Conservation (phyloP, 2,888 invertebrate genomes). For the Lasioglossum calceatum region DNA sequence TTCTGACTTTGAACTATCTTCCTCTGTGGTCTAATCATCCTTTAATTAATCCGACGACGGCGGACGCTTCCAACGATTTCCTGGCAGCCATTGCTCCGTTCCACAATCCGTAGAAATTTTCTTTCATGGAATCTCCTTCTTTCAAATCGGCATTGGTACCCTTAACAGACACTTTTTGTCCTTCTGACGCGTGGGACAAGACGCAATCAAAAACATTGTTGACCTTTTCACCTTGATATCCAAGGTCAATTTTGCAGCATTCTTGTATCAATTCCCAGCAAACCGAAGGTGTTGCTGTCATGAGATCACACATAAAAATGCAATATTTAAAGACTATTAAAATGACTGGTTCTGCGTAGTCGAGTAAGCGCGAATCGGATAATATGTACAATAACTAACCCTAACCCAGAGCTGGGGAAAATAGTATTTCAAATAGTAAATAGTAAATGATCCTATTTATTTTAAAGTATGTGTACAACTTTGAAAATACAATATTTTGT, state of each 20-base stretch:
- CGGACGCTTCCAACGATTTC: background rate
- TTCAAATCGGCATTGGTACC: background rate
- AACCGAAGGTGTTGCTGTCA: background rate
- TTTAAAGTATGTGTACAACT: no score
- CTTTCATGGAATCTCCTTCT: background rate
- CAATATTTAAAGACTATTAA: background rate
- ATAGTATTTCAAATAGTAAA: no score
- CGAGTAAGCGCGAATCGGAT: background rate
- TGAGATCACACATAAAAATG: background rate
- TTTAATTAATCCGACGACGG: background rate
- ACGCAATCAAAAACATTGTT: no score
- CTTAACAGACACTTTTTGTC: background rate
- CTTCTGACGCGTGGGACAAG: no score
- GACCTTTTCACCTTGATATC: no score
- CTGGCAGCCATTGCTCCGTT: background rate
- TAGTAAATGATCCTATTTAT: no score
- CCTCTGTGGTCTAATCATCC: background rate
- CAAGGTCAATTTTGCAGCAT: background rate
- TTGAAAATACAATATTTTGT: no score
- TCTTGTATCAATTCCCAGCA: no score
- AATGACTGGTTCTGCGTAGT: background rate
- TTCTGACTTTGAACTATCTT: background rate
- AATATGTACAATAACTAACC: no score
- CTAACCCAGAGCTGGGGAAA: no score
- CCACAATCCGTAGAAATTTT: background rate